phyloP scores from a whole-genome alignment of 2,113 vertebrate species.

The Sterrhoptilus dennistouni region DNA sequence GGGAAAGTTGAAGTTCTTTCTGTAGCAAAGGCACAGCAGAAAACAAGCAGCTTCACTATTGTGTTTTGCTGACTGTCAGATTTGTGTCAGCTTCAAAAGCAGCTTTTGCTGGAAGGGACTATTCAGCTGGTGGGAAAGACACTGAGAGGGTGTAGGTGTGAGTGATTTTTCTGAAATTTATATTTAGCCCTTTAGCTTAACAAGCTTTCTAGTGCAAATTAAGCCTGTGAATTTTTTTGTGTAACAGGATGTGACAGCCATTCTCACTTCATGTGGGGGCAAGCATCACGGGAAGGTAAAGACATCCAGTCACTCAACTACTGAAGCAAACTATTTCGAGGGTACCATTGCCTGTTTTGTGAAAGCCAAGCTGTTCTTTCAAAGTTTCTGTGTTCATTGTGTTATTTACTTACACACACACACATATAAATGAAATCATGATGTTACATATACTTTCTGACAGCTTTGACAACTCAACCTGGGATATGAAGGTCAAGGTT shows the following conservation, averaged over 20 bases:
- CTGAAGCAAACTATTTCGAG: neutral
- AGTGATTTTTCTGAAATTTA: neutral
- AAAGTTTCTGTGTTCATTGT: neutral
- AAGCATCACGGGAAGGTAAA: neutral
- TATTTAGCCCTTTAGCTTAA: neutral
- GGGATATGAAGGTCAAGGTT: neutral
- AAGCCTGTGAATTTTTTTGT: neutral
- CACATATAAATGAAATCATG: no score
- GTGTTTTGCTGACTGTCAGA: neutral
- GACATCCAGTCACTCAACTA: neutral
- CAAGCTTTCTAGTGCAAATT: neutral
- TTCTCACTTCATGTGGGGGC: neutral
- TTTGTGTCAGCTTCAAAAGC: neutral
- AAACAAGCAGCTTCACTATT: neutral
- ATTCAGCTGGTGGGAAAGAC: neutral
- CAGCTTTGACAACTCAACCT: neutral
- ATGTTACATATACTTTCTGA: neutral
- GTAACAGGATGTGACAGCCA: neutral
- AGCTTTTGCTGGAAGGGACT: neutral
- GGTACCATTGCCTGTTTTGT: neutral
- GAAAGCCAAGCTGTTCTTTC: neutral
- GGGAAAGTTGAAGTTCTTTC: neutral
- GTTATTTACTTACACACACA: neutral
- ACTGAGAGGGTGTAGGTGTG: neutral
- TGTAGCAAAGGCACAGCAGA: fast-evolving